Percentiles rank a stretch among this genome's conserved stretches.
phyloP scores from a whole-genome alignment of 2,113 vertebrate species.

The Nesogale talazaci region DNA sequence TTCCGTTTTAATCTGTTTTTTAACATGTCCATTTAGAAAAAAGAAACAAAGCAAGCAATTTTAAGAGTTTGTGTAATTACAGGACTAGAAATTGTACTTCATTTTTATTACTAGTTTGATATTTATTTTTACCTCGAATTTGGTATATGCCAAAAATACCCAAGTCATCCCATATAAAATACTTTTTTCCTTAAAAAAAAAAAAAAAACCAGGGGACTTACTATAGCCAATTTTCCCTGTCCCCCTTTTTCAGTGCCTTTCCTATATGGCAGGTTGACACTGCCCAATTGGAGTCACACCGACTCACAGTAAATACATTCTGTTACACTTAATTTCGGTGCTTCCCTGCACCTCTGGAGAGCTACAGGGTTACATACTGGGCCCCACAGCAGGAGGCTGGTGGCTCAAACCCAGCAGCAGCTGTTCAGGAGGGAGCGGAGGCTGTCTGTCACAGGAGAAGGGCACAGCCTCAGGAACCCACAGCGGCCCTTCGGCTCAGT shows the following conservation, averaged over 20 bases:
- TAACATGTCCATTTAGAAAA: slow-evolving; percentile 61
- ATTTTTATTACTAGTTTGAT: slow-evolving; percentile 70
- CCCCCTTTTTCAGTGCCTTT: neutral
- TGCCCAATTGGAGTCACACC: neutral
- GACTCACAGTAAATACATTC: neutral
- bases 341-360: neutral
- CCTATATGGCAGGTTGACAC: neutral
- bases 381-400: too few relatives aligned
- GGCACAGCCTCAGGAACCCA: too few relatives aligned
- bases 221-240: neutral
- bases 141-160: slow-evolving; percentile 62
- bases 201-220: neutral
- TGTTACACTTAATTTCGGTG: neutral
- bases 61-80: slow-evolving; percentile 60
- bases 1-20: slow-evolving; percentile 71
- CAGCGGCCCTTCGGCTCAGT: too few relatives aligned
- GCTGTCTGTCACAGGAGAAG: too few relatives aligned
- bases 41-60: slow-evolving; percentile 45
- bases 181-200: slow-evolving; percentile 17
- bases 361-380: too few relatives aligned
- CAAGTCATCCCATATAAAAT: slow-evolving; percentile 58
- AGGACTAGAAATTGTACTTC: slow-evolving; percentile 61
- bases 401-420: too few relatives aligned
- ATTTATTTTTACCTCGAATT: slow-evolving; percentile 78
- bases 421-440: too few relatives aligned